Evolutionary conservation across 2,113 vertebrate species (phyloP), one percentile per base, ranked within the genome.

Genomic region (Orientallactaga bullata): DNA sequence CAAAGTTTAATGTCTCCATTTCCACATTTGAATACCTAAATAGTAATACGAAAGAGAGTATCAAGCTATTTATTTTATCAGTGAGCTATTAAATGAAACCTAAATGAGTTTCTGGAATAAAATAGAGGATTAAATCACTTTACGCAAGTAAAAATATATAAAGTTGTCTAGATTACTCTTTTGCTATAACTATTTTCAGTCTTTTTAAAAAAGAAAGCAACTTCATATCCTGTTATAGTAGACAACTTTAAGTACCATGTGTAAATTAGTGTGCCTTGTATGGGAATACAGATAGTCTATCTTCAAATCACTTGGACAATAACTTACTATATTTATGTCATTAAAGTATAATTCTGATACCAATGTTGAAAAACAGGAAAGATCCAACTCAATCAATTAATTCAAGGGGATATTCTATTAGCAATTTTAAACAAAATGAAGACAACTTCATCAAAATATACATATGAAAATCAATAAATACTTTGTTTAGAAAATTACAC

Each of bases 161-260:
- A 91, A 84, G 63, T 85, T 89, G 65, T 85, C 47, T 69, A 78
- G 93, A 85, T 94, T 88, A 94, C 78, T 94, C 32, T 98, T 97
- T 94, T 90, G 55, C 61, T 96, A 61, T 1, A 0, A 91, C 42
- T 90, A 94, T 66, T 82, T 91, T 91, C 68, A 94, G 23, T 2
- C 17, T 42, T 96, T 26, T 35, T 94, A 91, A 73, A 90, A 94
- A 95, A 92, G 30, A 87, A 94, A 94, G 61, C 12, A 74, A 51
- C 18, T 63, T 78, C 16, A 42, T 94, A 10, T 20, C 82, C 47
- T 95, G 94, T 51, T 35, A 89, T 72, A 84, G 90, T 94, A 92
- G 6, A 0, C 1, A 83, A 88, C 30, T 90, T 63, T 42, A 91
- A 80, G 26, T 90, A 72, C 42, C 23, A 89, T 39, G 76, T 28